Base-by-base conservation (phyloP, 2,888 invertebrate genomes). In the Poecilobothrus nobilitatus region DNA sequence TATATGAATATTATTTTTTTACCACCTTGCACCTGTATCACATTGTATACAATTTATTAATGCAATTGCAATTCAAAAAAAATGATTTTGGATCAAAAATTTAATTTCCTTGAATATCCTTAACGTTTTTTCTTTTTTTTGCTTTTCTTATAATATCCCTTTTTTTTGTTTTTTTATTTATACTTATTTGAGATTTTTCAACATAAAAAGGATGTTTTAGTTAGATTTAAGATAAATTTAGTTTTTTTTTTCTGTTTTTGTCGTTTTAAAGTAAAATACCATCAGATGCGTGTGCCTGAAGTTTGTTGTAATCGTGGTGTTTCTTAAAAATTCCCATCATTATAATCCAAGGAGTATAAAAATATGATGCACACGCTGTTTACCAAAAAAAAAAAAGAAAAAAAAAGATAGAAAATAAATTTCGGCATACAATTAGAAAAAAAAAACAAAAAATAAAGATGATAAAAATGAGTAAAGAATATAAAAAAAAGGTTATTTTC, bases 311-410 rank as follows among this genome's bases (percentile, higher is more conserved):
- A 53, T 53, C 53, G 53, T 53, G 53, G 9, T 53, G 9, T 53
- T 53, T 53, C 37, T 37, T 4, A 10, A 10, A 27, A 27, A 27
- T 27, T 27, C 27, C 7, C 41, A 12, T 41, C 41, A 41, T 9
- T 41, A 12, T 12, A 41, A 41, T 12, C 15, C 41, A 22, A 44
- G n/a, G 1, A 6, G 1, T 41, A 63, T 61, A 68, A 66, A 63
- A 62, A 41, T 68, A 70, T 22, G 67, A 53, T 68, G 65, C 67
- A 69, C 41, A 69, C 67, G 68, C 68, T 71, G 65, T 64, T 66
- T 68, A 68, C 37, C 61, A 65, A 68, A 44, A 67, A 68, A 67
- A 61, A 68, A 63, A 68, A 53, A 67, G 67, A 10, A 67, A 62
- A 68, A 63, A 69, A 68, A 65, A 66, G 27, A 27, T 27, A 66